Evolutionary conservation across 2,888 invertebrate genomes (phyloP).

Genomic region (Spatulosminthurus flaviceps): DNA sequence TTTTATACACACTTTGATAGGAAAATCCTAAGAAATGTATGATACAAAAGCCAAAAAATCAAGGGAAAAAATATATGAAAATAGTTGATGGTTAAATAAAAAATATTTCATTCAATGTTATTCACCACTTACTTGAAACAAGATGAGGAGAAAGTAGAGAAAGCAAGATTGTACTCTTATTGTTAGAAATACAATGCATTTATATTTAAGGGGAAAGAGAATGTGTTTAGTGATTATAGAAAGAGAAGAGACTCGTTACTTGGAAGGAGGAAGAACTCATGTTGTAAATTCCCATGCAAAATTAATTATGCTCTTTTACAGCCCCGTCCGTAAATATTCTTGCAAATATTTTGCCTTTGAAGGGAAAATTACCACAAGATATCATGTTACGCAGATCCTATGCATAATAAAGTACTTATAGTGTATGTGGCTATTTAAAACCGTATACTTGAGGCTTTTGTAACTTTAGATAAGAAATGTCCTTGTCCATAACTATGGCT

Average conservation of each 20-base stretch:
- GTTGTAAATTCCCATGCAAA: background rate
- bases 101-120: background rate
- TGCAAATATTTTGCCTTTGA: constrained; percentile 5
- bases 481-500: no score
- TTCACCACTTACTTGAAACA: no score
- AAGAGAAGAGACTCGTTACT: no score
- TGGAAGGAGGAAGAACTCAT: background rate
- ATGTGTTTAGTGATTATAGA: no score
- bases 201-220: no score
- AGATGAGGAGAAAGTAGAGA: background rate
- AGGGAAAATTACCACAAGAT: constrained; percentile 13
- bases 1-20: no score
- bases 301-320: constrained; percentile 18
- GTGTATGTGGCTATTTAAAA: no score
- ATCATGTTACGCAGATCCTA: background rate
- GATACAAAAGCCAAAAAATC: background rate
- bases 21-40: background rate
- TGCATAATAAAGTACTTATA: background rate
- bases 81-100: background rate
- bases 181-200: background rate
- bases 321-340: background rate
- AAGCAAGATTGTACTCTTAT: no score
- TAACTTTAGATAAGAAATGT: no score
- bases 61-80: background rate
- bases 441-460: no score